Evolutionary conservation across 2,113 vertebrate species (phyloP).

Genomic region (Carassius gibelio): DNA sequence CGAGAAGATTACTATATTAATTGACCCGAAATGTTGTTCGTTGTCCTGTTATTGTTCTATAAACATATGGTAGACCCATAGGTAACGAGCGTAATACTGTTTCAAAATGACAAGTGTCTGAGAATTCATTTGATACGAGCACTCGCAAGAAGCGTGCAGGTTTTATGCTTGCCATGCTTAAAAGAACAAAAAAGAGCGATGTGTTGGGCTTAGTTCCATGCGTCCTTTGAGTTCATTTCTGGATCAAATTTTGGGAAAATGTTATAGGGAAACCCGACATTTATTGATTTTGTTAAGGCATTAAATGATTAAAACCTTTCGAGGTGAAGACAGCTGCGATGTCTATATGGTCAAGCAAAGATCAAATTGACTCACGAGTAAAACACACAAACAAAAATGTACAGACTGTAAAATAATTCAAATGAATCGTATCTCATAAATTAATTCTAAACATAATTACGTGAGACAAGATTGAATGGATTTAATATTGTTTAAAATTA

Average conservation of each 20-base stretch:
- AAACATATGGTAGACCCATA: not conserved
- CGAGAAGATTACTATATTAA: no score
- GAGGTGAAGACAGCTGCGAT: not conserved
- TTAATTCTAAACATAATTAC: not conserved
- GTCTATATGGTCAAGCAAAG: not conserved
- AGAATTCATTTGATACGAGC: not conserved
- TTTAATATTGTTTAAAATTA: not conserved
- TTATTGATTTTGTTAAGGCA: not conserved
- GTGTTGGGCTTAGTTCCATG: not conserved
- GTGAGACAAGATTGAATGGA: not conserved
- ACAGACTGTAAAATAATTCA: not conserved
- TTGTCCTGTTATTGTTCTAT: not conserved
- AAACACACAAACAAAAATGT: not conserved
- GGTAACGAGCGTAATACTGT: not conserved
- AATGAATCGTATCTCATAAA: not conserved
- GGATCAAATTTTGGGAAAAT: not conserved
- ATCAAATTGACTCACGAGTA: not conserved
- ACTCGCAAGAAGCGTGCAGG: not conserved
- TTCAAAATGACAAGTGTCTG: not conserved
- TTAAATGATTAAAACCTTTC: not conserved
- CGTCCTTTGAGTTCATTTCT: not conserved
- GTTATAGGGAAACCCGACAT: not conserved
- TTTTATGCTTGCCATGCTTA: not conserved
- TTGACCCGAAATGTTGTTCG: not conserved
- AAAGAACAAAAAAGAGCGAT: not conserved